Evolutionary conservation across 2,888 invertebrate species (phyloP).

Genomic region (Tortrix viridana): DNA sequence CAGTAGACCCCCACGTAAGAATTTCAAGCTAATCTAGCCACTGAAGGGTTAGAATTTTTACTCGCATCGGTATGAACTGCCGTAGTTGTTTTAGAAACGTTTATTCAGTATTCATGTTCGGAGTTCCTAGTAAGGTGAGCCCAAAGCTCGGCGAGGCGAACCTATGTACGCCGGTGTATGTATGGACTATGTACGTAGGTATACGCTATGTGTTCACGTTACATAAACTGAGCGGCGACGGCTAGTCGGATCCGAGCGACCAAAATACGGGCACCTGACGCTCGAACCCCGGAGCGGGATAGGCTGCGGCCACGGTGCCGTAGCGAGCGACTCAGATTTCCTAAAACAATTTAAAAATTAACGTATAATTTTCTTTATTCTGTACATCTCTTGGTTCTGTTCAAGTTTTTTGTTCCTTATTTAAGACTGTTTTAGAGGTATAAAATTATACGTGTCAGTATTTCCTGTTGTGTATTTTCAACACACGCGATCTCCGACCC

Average conservation of each 20-base stretch:
- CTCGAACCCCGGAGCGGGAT: slow-evolving; percentile 57
- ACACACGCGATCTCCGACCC: too few species aligned
- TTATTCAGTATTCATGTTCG: slow-evolving; percentile 34
- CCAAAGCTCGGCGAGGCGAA: slow-evolving; percentile 36
- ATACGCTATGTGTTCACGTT: slow-evolving; percentile 59
- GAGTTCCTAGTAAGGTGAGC: slow-evolving; percentile 34
- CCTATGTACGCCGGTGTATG: slow-evolving; percentile 25
- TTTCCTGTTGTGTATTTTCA: too few species aligned
- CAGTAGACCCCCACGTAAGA: slow-evolving; percentile 35
- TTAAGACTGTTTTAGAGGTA: too few species aligned
- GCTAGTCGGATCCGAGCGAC: slow-evolving; percentile 73
- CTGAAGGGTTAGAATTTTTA: slow-evolving; percentile 30
- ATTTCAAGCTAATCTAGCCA: slow-evolving; percentile 36
- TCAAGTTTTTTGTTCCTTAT: too few species aligned
- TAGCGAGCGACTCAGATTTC: not conserved
- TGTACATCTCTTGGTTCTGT: too few species aligned
- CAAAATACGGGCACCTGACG: slow-evolving; percentile 83
- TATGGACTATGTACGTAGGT: slow-evolving; percentile 50
- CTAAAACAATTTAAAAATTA: too few species aligned
- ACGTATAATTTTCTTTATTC: too few species aligned
- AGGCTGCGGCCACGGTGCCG: slow-evolving; percentile 26
- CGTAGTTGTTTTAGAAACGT: slow-evolving; percentile 32
- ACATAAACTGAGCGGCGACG: slow-evolving; percentile 76
- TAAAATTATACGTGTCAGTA: too few species aligned
- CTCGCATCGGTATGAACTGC: slow-evolving; percentile 34